A percentile compares a stretch with the other conserved stretches of the same genome.
phyloP scores from a whole-genome alignment of 1,140 invertebrate species.

The Papilio polytes region DNA sequence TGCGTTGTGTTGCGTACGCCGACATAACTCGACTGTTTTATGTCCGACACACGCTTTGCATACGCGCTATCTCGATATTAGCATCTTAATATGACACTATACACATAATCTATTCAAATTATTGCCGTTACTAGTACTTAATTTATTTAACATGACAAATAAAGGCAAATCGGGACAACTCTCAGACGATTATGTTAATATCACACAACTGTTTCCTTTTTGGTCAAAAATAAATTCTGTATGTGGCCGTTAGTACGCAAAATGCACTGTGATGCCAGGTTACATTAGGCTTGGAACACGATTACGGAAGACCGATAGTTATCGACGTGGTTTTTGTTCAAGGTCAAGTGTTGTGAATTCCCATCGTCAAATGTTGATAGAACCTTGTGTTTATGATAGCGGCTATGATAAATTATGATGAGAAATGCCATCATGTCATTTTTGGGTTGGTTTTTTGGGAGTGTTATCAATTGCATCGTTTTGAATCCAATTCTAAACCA shows the following conservation, averaged over 20 bases:
- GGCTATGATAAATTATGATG: conserved; percentile 69
- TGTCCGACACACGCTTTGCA: conserved; percentile 44
- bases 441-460: conserved; percentile 51
- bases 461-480: background rate
- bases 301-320: conserved; percentile 47
- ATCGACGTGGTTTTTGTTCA: conserved; percentile 40
- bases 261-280: conserved; percentile 40
- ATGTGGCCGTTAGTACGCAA: conserved; percentile 47
- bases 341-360: conserved; percentile 44
- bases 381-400: conserved; percentile 58
- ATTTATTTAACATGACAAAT: conserved; percentile 62
- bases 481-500: background rate
- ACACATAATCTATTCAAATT: conserved; percentile 67
- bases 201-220: conserved; percentile 68
- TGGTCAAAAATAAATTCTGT: conserved; percentile 55
- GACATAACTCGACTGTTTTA: conserved; percentile 64
- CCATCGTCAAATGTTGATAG: conserved; percentile 45
- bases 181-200: conserved; percentile 70
- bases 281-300: conserved; percentile 39
- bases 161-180: conserved; percentile 61
- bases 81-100: conserved; percentile 62
- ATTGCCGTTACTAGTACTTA: conserved; percentile 50
- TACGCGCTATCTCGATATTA: conserved; percentile 50
- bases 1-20: conserved; percentile 51
- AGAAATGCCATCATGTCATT: conserved; percentile 71